A percentile compares a stretch with the other conserved stretches of the same genome.
phyloP scores from a whole-genome alignment of 1,140 invertebrate genomes.

The Drosophila erecta region DNA sequence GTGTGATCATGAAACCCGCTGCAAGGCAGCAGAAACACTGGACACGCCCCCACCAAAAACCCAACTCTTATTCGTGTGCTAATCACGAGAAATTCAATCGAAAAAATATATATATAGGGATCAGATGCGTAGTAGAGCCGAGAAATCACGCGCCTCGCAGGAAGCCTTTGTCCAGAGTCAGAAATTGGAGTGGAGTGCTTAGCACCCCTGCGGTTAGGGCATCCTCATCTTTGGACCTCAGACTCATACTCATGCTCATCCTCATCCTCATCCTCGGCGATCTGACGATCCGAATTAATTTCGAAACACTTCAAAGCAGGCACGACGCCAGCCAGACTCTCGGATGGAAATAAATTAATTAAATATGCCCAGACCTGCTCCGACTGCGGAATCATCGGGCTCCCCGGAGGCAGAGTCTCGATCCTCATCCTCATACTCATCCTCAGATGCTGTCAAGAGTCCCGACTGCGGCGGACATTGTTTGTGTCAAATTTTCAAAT shows the following conservation, averaged over 20 bases:
- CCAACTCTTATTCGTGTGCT: slow-evolving; percentile 68
- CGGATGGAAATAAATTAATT: slow-evolving; percentile 79
- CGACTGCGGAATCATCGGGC: slow-evolving; percentile 33
- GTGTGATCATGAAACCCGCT: slow-evolving; percentile 36
- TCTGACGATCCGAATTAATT: slow-evolving; percentile 78
- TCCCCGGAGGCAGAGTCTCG: slow-evolving; percentile 51
- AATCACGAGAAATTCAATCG: slow-evolving; percentile 77
- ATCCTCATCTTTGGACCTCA: slow-evolving; percentile 25
- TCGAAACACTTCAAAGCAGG: slow-evolving; percentile 80
- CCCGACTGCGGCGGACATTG: slow-evolving; percentile 52
- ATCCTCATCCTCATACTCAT: slow-evolving; percentile 17
- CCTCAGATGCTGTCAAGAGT: slow-evolving; percentile 28
- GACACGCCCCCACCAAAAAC: slow-evolving; percentile 58
- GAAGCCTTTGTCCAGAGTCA: slow-evolving; percentile 32
- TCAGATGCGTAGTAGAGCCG: slow-evolving; percentile 20
- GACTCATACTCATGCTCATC: background rate
- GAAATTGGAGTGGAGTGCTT: slow-evolving; percentile 62
- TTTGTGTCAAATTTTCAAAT: slow-evolving; percentile 82
- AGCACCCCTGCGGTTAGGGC: slow-evolving; percentile 66
- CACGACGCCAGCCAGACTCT: slow-evolving; percentile 51
- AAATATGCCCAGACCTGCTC: slow-evolving; percentile 66
- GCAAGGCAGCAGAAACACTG: slow-evolving; percentile 38
- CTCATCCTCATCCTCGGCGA: slow-evolving; percentile 21
- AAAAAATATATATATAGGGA: slow-evolving; percentile 23
- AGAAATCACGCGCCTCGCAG: slow-evolving; percentile 69